Conservation (phyloP, 1,140 invertebrate species). For the Oryctes rhinoceros region DNA sequence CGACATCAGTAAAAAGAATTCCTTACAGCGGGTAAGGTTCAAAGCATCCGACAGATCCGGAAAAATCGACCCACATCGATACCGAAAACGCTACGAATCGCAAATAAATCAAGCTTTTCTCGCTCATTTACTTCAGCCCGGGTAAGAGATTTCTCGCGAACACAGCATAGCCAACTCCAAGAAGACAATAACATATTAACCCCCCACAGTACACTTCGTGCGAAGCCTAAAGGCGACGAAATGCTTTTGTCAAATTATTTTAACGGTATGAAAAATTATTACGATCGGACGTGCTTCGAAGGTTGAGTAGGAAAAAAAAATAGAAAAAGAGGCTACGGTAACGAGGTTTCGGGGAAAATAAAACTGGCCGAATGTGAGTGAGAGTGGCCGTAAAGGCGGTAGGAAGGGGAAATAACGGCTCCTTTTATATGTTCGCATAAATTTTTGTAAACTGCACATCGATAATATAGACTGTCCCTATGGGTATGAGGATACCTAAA, state of each 20-base stretch:
- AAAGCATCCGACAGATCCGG: background rate
- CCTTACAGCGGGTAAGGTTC: background rate
- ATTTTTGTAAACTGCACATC: slow-evolving; percentile 15
- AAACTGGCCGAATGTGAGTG: background rate
- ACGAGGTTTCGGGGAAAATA: background rate
- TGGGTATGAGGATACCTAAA: background rate
- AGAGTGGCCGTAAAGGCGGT: background rate
- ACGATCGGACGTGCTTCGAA: background rate
- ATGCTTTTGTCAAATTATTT: background rate
- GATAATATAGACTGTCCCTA: background rate
- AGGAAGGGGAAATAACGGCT: background rate
- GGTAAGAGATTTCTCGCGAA: background rate
- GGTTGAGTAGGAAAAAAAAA: background rate
- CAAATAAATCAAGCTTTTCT: slow-evolving; percentile 1
- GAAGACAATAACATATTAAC: slow-evolving; percentile 5
- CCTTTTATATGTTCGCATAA: background rate
- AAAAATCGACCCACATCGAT: background rate
- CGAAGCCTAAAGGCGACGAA: background rate
- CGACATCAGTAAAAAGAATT: background rate
- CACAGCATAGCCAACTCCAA: background rate
- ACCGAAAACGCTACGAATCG: background rate
- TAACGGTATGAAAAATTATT: background rate
- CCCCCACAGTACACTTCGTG: background rate
- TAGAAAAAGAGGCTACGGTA: background rate
- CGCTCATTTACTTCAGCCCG: background rate